Base-by-base conservation (phyloP, 2,888 invertebrate species). In the Zhuqinia jingwanae region DNA sequence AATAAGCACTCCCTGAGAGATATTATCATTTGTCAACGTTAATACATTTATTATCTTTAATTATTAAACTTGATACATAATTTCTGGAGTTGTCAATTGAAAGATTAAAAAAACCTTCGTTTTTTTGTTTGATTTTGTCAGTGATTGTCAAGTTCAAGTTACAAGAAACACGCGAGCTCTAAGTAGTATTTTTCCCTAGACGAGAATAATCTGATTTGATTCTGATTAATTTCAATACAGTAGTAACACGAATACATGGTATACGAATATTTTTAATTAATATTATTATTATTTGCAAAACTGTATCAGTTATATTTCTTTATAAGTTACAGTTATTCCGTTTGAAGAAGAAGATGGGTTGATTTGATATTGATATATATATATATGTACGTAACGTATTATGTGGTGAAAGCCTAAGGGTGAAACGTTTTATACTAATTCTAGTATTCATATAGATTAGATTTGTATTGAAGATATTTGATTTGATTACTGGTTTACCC, bases 361-460 rank as follows among this genome's bases (percentile, higher is more conserved):
- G n/a, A 8, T 15, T 50, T 50, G 2, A 10, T 50, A 10, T 45
- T 70, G 70, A 70, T 68, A 68, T 68, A 65, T 60, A 8, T 60
- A 45, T 36, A 6, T 36, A 36, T 3, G 36, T 36, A 36, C 8
- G 36, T 36, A 36, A 6, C n/a, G n/a, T n/a, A n/a, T n/a, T n/a
- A n/a, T 20, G 13, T 50, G 45, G 25, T 70, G 70, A 47, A 70
- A 70, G 70, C 70, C 13, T 70, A 70, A 15, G 13, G 70, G 70
- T 70, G 70, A 70, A 70, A 47, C 25, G 47, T 47, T 25, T 47
- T 45, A 47, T 70, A 47, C 47, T 70, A 70, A 13, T 70, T 45
- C 8, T 36, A 36, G 36, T 36, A 36, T 3, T 45, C 45, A 11
- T 45, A 45, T 6, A 36, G 36, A 36, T 36, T 6, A n/a, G n/a